Conservation (phyloP, 2,888 invertebrate species). For the Glomeris marginata region DNA sequence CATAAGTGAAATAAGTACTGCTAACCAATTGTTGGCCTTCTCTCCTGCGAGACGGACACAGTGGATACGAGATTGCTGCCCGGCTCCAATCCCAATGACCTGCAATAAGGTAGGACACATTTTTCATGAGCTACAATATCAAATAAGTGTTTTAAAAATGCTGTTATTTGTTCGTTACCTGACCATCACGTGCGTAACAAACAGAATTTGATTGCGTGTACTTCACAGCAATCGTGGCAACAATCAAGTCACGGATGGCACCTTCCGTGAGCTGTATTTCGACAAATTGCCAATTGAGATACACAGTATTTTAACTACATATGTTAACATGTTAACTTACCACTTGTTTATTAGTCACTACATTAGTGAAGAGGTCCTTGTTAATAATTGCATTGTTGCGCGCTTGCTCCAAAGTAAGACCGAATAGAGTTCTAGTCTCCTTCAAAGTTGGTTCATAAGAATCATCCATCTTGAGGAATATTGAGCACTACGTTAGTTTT, state of each 20-base stretch:
- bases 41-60: constrained; percentile 94
- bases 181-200: constrained; percentile 82
- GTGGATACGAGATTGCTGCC: constrained; percentile 96
- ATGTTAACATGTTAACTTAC: constrained; percentile 23
- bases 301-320: background rate
- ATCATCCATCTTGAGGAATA: constrained; percentile 57
- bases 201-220: constrained; percentile 99
- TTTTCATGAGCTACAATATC: constrained; percentile 1
- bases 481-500: background rate
- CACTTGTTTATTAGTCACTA: constrained; percentile 55
- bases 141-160: background rate
- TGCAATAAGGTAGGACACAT: constrained; percentile 33
- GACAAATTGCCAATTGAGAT: constrained; percentile 4
- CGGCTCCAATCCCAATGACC: constrained; percentile 95
- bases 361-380: constrained; percentile 55
- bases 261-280: constrained; percentile 45
- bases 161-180: constrained; percentile 25
- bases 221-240: constrained; percentile 91
- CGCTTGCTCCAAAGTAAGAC: constrained; percentile 68
- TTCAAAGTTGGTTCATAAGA: constrained; percentile 60
- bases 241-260: constrained; percentile 76
- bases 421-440: constrained; percentile 72
- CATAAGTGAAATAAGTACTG: constrained; percentile 8
- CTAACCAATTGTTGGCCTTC: constrained; percentile 86
- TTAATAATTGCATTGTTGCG: constrained; percentile 78